phyloP scores from a whole-genome alignment of 1,140 invertebrate genomes.

The Eufriesea mexicana region DNA sequence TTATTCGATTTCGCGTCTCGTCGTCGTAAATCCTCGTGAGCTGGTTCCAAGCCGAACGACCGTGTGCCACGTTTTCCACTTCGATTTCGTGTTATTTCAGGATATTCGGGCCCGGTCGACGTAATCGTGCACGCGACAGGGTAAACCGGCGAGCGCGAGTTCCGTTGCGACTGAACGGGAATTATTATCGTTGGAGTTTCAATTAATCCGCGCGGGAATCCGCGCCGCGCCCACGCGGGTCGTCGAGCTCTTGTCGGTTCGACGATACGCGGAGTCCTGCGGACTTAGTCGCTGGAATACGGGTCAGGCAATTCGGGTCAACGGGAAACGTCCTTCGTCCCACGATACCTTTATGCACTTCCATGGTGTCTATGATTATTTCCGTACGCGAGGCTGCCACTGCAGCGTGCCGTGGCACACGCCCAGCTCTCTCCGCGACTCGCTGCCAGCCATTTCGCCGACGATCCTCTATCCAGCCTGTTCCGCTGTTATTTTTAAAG shows the following conservation, averaged over 20 bases:
- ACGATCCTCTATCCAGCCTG: neutral
- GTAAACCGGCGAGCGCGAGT: neutral
- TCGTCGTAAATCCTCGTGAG: neutral
- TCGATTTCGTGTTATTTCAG: neutral
- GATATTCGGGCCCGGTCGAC: neutral
- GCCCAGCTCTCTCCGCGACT: neutral
- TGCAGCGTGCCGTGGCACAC: neutral
- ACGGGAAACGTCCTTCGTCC: conserved; percentile 43
- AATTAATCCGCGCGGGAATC: conserved; percentile 21
- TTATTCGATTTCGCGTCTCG: conserved; percentile 5
- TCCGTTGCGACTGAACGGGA: conserved; percentile 25
- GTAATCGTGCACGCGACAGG: neutral
- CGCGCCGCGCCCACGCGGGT: conserved; percentile 29
- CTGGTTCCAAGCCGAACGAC: neutral
- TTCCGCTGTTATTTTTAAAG: conserved; percentile 35
- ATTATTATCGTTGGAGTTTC: conserved; percentile 38
- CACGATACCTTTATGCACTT: conserved; percentile 24
- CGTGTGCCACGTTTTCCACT: neutral
- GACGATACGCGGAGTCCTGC: conserved; percentile 32
- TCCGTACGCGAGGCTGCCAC: conserved; percentile 21
- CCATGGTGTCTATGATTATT: conserved; percentile 54
- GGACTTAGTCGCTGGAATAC: conserved; percentile 29
- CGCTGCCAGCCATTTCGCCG: conserved; percentile 21
- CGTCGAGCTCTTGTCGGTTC: conserved; percentile 34
- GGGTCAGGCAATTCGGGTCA: conserved; percentile 67